Percentiles rank a stretch among this genome's conserved stretches.
phyloP scores from a whole-genome alignment of 2,888 invertebrate species.

The Glyphotaelius pellucidus region DNA sequence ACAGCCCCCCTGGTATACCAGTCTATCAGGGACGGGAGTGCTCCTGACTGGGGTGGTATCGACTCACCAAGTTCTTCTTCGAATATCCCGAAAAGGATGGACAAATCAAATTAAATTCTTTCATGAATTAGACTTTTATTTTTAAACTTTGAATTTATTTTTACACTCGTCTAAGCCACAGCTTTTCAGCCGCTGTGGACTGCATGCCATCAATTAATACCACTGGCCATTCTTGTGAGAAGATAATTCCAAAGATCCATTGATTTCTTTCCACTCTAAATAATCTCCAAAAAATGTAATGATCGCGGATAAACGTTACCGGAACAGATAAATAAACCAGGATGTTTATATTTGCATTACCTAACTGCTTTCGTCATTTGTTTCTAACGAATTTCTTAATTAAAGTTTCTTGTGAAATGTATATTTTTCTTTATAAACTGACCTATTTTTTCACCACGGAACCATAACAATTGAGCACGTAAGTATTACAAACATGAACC shows the following conservation, averaged over 20 bases:
- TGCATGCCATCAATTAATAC: too few relatives aligned
- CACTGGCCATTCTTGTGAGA: too few relatives aligned
- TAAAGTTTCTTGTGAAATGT: slow-evolving; percentile 28
- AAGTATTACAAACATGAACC: neutral
- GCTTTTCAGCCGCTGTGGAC: too few relatives aligned
- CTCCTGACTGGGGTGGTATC: too few relatives aligned
- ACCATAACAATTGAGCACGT: neutral
- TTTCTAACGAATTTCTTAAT: neutral
- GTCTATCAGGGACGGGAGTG: too few relatives aligned
- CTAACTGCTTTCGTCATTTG: slow-evolving; percentile 6
- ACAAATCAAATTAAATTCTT: too few relatives aligned
- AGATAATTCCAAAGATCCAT: neutral
- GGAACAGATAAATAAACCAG: slow-evolving; percentile 40
- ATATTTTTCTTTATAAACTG: neutral
- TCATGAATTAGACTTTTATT: too few relatives aligned
- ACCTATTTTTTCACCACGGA: neutral
- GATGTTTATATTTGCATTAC: slow-evolving; percentile 44
- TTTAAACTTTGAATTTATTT: too few relatives aligned
- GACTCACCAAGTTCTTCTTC: too few relatives aligned
- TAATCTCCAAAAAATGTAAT: slow-evolving; percentile 15
- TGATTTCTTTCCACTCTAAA: slow-evolving; percentile 24
- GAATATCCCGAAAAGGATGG: too few relatives aligned
- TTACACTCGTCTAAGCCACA: too few relatives aligned
- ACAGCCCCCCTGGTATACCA: too few relatives aligned
- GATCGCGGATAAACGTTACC: slow-evolving; percentile 23